These are phyloP conservation scores for Crocodylus rhombifer DNA, from an alignment of 2,797 vertebrate genomes.

Conservation along the genomic window DNA sequence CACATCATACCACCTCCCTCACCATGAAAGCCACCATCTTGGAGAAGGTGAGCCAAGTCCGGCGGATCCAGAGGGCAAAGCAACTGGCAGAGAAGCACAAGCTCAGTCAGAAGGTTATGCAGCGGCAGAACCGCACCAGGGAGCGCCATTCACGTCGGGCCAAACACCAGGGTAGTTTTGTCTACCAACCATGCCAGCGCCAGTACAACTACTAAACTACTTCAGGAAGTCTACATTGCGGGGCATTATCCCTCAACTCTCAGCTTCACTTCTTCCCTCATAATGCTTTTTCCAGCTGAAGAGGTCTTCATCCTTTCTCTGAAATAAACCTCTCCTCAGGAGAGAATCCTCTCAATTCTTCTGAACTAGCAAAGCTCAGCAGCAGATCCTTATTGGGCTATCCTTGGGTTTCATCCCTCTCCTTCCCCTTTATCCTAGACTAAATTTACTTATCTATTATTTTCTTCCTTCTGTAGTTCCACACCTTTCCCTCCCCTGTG, in stretches of 20 bases:
- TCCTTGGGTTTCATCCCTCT: background rate
- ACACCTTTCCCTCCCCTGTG: background rate
- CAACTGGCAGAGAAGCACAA: constrained; percentile 89
- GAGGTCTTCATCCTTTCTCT: background rate
- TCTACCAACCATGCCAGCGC: constrained; percentile 96
- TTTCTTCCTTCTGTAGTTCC: background rate
- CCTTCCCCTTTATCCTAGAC: background rate
- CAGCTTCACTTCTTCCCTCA: constrained; percentile 20
- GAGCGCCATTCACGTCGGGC: constrained; percentile 87
- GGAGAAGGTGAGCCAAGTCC: constrained; percentile 91
- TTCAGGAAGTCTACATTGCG: background rate
- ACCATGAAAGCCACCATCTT: constrained; percentile 85
- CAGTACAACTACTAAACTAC: constrained; percentile 91
- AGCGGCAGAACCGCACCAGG: constrained; percentile 92
- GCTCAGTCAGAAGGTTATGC: constrained; percentile 90
- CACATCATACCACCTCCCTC: constrained; percentile 81
- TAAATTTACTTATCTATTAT: background rate
- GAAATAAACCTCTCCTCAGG: background rate
- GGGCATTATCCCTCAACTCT: constrained; percentile 55
- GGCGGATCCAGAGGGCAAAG: constrained; percentile 91
- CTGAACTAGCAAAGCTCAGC: background rate
- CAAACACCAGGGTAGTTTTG: constrained; percentile 86
- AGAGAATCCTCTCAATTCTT: background rate
- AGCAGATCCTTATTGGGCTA: constrained; percentile 1
- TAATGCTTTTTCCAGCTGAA: constrained; percentile 6